Evolutionary conservation across 1,140 invertebrate genomes (phyloP).

Genomic region (Drosophila trapezifrons): DNA sequence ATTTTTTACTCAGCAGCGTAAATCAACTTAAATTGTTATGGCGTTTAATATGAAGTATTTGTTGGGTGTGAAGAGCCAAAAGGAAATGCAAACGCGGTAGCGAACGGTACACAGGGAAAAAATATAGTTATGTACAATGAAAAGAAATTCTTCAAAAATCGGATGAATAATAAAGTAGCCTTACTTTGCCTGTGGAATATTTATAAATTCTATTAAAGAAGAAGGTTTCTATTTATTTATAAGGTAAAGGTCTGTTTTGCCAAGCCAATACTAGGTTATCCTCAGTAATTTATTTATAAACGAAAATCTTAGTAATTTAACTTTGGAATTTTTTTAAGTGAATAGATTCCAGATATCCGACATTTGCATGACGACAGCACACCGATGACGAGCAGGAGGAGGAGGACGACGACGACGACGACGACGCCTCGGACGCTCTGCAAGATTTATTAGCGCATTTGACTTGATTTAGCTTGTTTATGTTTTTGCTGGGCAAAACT

Average conservation of each 20-base stretch:
- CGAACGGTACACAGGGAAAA: not conserved
- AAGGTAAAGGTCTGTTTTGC: not conserved
- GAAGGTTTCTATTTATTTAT: too few relatives aligned
- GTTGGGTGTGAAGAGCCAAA: slow-evolving; percentile 32
- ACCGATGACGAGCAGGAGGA: slow-evolving; percentile 45
- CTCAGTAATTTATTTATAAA: too few relatives aligned
- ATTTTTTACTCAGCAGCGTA: slow-evolving; percentile 44
- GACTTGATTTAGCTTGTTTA: slow-evolving; percentile 83
- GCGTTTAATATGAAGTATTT: slow-evolving; percentile 57
- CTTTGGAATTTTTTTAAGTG: slow-evolving; percentile 2
- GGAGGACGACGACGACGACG: slow-evolving; percentile 45
- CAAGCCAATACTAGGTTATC: not conserved
- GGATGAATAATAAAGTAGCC: too few relatives aligned
- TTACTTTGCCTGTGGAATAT: too few relatives aligned
- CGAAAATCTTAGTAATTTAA: not conserved
- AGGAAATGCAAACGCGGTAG: slow-evolving; percentile 24
- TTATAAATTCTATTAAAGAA: too few relatives aligned
- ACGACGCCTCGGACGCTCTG: slow-evolving; percentile 35
- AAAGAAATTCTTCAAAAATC: not conserved
- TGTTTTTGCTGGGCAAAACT: slow-evolving; percentile 77
- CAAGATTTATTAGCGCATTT: slow-evolving; percentile 79
- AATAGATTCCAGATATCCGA: slow-evolving; percentile 32
- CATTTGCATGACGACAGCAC: slow-evolving; percentile 66
- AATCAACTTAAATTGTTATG: slow-evolving; percentile 70
- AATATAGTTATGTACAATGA: not conserved